Evolutionary conservation across 2,797 vertebrate species (phyloP).

Genomic region (Clarias pachynema): DNA sequence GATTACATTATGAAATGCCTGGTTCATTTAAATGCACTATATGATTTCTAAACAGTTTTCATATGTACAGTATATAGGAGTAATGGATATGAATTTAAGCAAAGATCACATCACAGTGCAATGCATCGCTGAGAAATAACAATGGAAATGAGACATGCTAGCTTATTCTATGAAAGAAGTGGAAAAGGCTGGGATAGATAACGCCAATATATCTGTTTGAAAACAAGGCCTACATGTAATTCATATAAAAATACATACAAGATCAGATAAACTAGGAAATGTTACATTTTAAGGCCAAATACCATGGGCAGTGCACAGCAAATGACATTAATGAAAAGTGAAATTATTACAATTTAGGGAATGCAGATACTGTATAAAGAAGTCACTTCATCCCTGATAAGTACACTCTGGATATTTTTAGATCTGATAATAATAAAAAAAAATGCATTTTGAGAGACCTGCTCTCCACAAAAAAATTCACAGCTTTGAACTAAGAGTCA

Average conservation of each 20-base stretch:
- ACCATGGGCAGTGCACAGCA: not conserved
- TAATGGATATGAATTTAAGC: not conserved
- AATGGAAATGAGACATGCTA: slow-evolving; percentile 45
- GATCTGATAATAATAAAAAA: slow-evolving; percentile 1
- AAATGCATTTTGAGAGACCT: slow-evolving; percentile 65
- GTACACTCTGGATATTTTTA: not conserved
- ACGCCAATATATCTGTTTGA: slow-evolving; percentile 5
- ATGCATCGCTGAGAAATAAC: slow-evolving; percentile 48
- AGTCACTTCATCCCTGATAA: not conserved
- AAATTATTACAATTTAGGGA: not conserved
- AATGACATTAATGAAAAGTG: slow-evolving; percentile 1
- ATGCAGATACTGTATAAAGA: not conserved
- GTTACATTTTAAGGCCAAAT: not conserved
- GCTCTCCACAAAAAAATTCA: slow-evolving; percentile 64
- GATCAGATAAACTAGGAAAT: too few relatives aligned
- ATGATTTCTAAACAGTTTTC: slow-evolving; percentile 45
- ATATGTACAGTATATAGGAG: not conserved
- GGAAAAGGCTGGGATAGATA: slow-evolving; percentile 30
- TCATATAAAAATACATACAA: not conserved
- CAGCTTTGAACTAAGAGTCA: slow-evolving; percentile 23
- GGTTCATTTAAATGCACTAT: slow-evolving; percentile 40
- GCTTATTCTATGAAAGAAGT: slow-evolving; percentile 62
- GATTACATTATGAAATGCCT: slow-evolving; percentile 41
- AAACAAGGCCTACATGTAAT: not conserved
- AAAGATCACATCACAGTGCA: slow-evolving; percentile 4